These are phyloP conservation scores for Augochlorella aurata DNA, from an alignment of 2,888 invertebrate genomes.

Conservation along the genomic window DNA sequence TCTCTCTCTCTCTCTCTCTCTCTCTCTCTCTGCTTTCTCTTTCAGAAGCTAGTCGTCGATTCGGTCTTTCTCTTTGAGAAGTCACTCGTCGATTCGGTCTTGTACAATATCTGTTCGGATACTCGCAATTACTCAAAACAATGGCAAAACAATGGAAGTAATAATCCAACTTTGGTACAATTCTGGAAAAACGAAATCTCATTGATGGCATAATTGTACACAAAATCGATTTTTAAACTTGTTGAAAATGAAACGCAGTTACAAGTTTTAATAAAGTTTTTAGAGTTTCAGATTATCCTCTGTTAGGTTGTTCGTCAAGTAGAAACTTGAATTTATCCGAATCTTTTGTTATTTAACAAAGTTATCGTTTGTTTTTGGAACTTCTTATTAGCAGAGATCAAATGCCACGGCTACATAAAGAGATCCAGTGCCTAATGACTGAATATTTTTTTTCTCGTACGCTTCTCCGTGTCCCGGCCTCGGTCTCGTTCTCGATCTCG, in stretches of 20 bases:
- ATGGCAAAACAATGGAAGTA: not conserved
- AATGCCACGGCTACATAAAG: not conserved
- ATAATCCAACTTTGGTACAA: not conserved
- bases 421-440: not conserved
- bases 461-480: too few relatives aligned
- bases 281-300: too few relatives aligned
- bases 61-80: not conserved
- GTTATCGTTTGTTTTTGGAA: too few relatives aligned
- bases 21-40: conserved; percentile 10
- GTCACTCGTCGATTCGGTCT: too few relatives aligned
- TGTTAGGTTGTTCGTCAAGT: too few relatives aligned
- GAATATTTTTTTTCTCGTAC: conserved; percentile 36
- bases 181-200: too few relatives aligned
- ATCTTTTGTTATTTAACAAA: too few relatives aligned
- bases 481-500: conserved; percentile 25
- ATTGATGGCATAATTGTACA: too few relatives aligned
- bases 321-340: too few relatives aligned
- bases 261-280: too few relatives aligned
- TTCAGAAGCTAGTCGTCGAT: not conserved
- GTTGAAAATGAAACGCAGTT: too few relatives aligned
- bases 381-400: not conserved
- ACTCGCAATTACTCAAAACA: not conserved
- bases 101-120: not conserved
- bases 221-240: too few relatives aligned
- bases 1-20: conserved; percentile 10